Conservation (phyloP, 1,140 invertebrate genomes). For the Zaprionus kolodkinae region DNA sequence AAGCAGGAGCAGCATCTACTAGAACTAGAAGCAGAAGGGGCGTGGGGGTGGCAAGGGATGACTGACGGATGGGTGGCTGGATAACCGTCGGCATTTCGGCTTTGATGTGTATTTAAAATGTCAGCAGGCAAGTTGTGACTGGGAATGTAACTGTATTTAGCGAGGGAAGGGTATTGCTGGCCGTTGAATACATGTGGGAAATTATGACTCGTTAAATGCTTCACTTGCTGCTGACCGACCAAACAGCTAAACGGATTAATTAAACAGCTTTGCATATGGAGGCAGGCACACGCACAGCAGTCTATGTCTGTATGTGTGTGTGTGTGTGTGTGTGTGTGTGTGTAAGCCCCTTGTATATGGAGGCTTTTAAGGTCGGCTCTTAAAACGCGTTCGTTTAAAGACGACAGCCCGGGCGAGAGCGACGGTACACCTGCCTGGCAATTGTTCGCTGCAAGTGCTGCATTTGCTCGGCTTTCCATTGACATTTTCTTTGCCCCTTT, state of each 20-base stretch:
- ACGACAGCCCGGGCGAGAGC: conserved; percentile 23
- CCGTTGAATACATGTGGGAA: conserved; percentile 67
- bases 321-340: conserved; percentile 4
- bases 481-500: conserved; percentile 33
- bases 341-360: conserved; percentile 62
- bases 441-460: conserved; percentile 25
- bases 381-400: conserved; percentile 64
- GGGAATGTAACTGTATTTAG: conserved; percentile 1
- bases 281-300: background rate
- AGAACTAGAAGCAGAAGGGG: background rate
- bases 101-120: conserved; percentile 78
- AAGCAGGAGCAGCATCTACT: background rate
- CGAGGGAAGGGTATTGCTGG: background rate
- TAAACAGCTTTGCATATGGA: conserved; percentile 20
- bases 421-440: conserved; percentile 4
- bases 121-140: conserved; percentile 1
- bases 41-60: background rate
- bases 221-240: conserved; percentile 41
- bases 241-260: conserved; percentile 71
- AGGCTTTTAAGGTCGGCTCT: conserved; percentile 32
- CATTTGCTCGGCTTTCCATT: conserved; percentile 36
- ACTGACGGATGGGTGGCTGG: background rate
- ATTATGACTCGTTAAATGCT: conserved; percentile 69
- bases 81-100: conserved; percentile 26
- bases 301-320: no score